phyloP scores from a whole-genome alignment of 1,140 invertebrate species.

The Diabrotica virgifera region DNA sequence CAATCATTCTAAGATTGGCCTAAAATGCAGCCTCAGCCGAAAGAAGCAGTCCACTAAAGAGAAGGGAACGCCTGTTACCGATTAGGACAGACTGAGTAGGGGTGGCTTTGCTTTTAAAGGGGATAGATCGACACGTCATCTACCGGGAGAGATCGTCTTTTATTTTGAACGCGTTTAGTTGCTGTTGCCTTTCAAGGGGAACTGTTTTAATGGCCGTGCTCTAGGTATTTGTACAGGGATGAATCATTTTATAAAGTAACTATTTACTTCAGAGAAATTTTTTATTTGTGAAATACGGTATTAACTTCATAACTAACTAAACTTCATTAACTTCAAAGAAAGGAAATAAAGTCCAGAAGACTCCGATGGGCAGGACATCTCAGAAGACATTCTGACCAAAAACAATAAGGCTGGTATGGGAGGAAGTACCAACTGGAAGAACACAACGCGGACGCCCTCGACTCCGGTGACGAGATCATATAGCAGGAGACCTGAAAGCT shows the following conservation, averaged over 20 bases:
- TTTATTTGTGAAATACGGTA: no score
- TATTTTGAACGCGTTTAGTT: not conserved
- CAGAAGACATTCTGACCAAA: no score
- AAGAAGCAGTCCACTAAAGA: not conserved
- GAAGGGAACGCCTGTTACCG: slow-evolving; percentile 1
- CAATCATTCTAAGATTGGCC: not conserved
- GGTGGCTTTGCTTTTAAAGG: slow-evolving; percentile 1
- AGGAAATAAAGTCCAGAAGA: no score
- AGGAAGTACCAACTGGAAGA: no score
- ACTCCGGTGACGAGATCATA: no score
- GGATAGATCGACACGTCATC: slow-evolving; percentile 1
- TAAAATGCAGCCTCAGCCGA: not conserved
- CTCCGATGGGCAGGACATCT: no score
- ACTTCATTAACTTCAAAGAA: no score
- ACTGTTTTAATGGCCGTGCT: not conserved
- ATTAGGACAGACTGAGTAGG: slow-evolving; percentile 1
- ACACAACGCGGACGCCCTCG: no score
- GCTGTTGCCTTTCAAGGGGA: not conserved
- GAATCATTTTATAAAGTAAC: not conserved
- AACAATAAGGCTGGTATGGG: no score
- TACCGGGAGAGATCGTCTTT: slow-evolving; percentile 1
- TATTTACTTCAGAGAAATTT: no score
- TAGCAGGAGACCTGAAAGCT: no score
- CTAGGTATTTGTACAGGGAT: not conserved
- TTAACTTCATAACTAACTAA: no score